These are phyloP conservation scores for Ictalurus furcatus DNA, from an alignment of 2,113 vertebrate genomes.

Conservation along the genomic window DNA sequence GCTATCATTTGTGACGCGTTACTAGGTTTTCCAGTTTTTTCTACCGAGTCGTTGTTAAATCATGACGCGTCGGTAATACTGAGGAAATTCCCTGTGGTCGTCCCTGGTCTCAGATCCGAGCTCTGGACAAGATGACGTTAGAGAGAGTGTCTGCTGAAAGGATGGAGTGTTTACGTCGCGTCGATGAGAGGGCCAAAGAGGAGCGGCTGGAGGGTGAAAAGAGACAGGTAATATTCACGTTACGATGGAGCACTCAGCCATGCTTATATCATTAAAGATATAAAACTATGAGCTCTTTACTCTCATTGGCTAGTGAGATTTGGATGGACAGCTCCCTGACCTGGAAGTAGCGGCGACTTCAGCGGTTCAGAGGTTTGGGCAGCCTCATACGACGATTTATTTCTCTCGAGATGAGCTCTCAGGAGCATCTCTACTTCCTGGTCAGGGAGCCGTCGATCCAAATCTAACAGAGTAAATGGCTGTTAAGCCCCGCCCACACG, in stretches of 20 bases:
- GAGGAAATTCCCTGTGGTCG: not conserved
- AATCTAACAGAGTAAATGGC: no score
- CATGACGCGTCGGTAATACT: not conserved
- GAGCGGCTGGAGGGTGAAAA: constrained; percentile 82
- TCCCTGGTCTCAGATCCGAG: constrained; percentile 75
- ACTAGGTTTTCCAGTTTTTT: not conserved
- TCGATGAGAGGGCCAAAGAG: constrained; percentile 78
- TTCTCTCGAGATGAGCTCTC: no score
- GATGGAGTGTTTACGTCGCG: constrained; percentile 83
- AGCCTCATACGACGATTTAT: no score
- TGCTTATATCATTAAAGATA: not conserved
- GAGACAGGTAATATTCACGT: constrained; percentile 77
- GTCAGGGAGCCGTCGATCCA: no score
- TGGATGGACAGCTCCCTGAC: no score
- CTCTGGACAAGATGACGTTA: constrained; percentile 88
- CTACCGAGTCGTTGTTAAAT: not conserved
- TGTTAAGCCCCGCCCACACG: no score
- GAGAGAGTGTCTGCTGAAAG: constrained; percentile 90
- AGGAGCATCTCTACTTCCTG: no score
- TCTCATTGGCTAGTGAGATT: no score
- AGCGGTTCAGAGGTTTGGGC: no score
- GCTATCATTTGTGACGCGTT: no score
- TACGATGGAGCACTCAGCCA: not conserved
- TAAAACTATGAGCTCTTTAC: no score
- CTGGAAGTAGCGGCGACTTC: no score